Evolutionary conservation across 53 echinoderm and acorn worm species (phyloP), one percentile per base, ranked within the genome.

Genomic region (Temnopleurus reevesii): DNA sequence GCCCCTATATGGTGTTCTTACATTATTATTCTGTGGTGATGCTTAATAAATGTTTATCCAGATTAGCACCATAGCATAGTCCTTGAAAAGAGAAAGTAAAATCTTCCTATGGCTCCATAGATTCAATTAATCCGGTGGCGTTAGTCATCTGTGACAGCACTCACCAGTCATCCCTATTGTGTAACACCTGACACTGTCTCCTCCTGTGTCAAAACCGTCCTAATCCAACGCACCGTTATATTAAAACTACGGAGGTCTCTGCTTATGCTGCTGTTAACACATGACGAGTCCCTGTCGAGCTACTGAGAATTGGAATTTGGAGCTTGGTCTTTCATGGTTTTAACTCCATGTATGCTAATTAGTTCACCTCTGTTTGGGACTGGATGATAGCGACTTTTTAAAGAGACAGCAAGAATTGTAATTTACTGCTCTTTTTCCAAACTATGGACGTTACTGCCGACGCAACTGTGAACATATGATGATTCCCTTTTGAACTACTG

Each of bases 31-130:
- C 38, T 21, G 18, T 12, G 0, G 38, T 2, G 41, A n/a, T 12
- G 7, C 36, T 31, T 33, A 33, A 61, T 66, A 66, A 71, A 23
- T 36, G 10, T 71, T 38, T 71, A 21, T 41, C 41, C 1, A n/a
- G 63, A 63, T 63, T 13, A 63, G 63, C 33, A 4, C 3, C 12
- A n/a, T n/a, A n/a, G 17, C 3, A 3, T 34, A n/a, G n/a, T 71
- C n/a, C 36, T 71, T 71, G 71, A 71, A 71, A 71, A 71, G 19
- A 38, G 71, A 71, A 71, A 71, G 71, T 41, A 41, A 71, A 71
- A 71, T 71, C 41, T 63, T 18, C 23, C 41, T 36, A 36, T 71
- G 4, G 8, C 71, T 71, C 23, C 43, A 21, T 71, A 38, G 43
- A 71, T 71, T 21, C 7, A 10, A 38, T 71, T 71, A 71, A 71